Evolutionary conservation across 2,113 vertebrate genomes (phyloP), one percentile per base, ranked within the genome.

Genomic region (Semnornis frantzii): DNA sequence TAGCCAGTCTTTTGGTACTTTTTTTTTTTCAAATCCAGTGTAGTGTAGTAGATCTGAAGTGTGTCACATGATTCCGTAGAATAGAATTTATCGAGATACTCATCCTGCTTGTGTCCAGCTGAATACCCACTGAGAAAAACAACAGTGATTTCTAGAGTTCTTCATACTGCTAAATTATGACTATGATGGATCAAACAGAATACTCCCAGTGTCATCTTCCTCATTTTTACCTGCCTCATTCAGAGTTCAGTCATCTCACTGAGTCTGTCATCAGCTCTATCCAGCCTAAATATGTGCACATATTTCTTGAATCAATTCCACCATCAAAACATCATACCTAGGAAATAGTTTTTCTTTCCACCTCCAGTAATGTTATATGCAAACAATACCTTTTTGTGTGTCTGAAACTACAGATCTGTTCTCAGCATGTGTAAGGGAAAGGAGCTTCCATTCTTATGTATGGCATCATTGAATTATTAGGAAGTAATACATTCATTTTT

Each of bases 241-340:
- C 39, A 75, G 66, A 82, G n/a, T 54, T 62, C 52, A 87, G 65
- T 52, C 34, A 9, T 69, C 54, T 64, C 2, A 3, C 66, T 86
- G 76, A 93, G 66, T 88, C 88, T 88, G 65, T 85, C 92, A 93
- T 31, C 50, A 66, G 44, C 81, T 91, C 50, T 70, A 63, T 75
- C 48, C 76, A 78, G 44, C 69, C 62, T 91, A 92, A 90, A 90
- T 93, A 81, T 59, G 59, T 94, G 42, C 63, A 63, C n/a, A 54
- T 90, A 91, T 93, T 91, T 85, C 59, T 91, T 91, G 59, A 86
- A 69, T 70, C 55, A 63, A 73, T 44, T 86, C 44, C 66, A 73
- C 75, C 76, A 78, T 23, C 55, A 62, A 82, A 84, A 82, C 37
- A 88, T 75, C 57, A 64, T 30, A 27, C 19, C 48, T 60, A 24